These are phyloP conservation scores for Deroplatys truncata DNA, from an alignment of 2,888 invertebrate genomes.

Conservation along the genomic window DNA sequence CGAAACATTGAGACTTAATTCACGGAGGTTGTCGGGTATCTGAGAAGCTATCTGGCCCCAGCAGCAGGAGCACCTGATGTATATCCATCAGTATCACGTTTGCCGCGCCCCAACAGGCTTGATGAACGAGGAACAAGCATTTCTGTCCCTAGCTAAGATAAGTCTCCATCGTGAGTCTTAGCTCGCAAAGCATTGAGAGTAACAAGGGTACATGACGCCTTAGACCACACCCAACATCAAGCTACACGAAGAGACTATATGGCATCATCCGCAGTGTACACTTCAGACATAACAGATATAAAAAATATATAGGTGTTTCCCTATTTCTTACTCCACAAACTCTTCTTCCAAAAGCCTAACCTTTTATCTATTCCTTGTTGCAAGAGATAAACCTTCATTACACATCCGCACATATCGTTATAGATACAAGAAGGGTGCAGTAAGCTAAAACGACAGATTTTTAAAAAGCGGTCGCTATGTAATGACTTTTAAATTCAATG, in stretches of 20 bases:
- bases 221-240: neutral
- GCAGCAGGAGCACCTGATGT: neutral
- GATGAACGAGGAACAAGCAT: neutral
- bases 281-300: too few relatives aligned
- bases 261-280: neutral
- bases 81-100: neutral
- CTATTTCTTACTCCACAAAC: too few relatives aligned
- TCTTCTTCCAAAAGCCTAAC: too few relatives aligned
- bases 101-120: neutral
- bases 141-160: neutral
- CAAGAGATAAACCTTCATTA: too few relatives aligned
- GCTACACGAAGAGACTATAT: neutral
- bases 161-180: neutral
- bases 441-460: too few relatives aligned
- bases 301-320: too few relatives aligned
- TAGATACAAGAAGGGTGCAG: too few relatives aligned
- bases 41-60: neutral
- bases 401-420: too few relatives aligned
- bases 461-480: too few relatives aligned
- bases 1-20: neutral
- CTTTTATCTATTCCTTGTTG: too few relatives aligned
- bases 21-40: neutral
- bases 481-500: too few relatives aligned
- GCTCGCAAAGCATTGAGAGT: neutral
- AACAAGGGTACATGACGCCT: neutral